A percentile compares a stretch with the other conserved stretches of the same genome.
phyloP scores from a whole-genome alignment of 2,113 vertebrate genomes.

The Henicopernis longicauda region DNA sequence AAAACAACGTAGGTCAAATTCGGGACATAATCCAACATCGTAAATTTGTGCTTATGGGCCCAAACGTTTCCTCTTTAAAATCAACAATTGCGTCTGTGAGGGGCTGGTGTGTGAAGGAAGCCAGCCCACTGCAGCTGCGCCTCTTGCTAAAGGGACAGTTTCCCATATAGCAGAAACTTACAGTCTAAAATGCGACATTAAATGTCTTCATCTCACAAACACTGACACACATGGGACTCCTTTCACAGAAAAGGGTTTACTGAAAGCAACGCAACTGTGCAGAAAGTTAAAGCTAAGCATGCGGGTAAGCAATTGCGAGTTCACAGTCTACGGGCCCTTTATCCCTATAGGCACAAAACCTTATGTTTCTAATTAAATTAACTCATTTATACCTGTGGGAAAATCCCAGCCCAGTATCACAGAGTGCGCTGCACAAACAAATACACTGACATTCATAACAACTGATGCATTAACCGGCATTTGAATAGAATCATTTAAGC shows the following conservation, averaged over 20 bases:
- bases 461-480: constrained; percentile 16
- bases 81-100: neutral
- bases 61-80: neutral
- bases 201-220: neutral
- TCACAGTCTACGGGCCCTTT: accelerated
- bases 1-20: neutral
- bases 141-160: neutral
- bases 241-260: neutral
- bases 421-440: neutral
- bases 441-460: constrained; percentile 5
- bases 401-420: neutral
- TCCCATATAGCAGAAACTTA: neutral
- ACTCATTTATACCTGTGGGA: constrained; percentile 35
- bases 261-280: neutral
- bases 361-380: neutral
- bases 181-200: neutral
- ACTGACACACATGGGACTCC: neutral
- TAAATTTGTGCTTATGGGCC: neutral
- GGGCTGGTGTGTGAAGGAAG: neutral
- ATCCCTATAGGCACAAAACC: neutral
- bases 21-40: neutral
- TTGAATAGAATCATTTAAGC: constrained; percentile 51
- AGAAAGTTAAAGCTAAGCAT: neutral
- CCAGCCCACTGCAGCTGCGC: neutral
- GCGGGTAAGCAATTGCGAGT: neutral